Evolutionary conservation across 2,797 vertebrate genomes (phyloP).

Genomic region (Philypnodon macrostomus): DNA sequence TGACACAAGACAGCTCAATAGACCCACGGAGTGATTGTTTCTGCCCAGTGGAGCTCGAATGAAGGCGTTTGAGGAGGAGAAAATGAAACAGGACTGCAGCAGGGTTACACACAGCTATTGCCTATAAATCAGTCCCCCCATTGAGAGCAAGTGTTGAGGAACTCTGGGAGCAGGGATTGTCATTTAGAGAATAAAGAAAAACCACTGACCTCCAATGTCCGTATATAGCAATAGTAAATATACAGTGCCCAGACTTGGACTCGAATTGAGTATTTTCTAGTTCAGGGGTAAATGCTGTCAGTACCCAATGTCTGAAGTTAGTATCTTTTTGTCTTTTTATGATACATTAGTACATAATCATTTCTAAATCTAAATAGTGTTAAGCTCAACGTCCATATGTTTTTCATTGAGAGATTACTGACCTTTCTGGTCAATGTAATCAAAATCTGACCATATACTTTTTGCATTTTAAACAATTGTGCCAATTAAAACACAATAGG

Average conservation of each 20-base stretch:
- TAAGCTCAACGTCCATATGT: too few species aligned
- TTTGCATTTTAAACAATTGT: too few species aligned
- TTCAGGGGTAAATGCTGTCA: too few species aligned
- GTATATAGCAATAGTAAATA: not conserved
- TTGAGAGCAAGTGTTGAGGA: not conserved
- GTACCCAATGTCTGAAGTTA: too few species aligned
- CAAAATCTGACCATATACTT: too few species aligned
- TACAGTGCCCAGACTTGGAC: not conserved
- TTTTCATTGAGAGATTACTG: not conserved
- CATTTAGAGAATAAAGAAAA: not conserved
- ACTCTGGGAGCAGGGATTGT: not conserved
- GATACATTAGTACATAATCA: too few species aligned
- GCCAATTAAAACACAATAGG: too few species aligned
- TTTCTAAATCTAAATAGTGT: too few species aligned
- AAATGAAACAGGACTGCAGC: not conserved
- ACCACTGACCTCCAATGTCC: not conserved
- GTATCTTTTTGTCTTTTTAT: too few species aligned
- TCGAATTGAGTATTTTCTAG: not conserved
- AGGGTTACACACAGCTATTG: constrained; percentile 1
- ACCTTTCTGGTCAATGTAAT: too few species aligned
- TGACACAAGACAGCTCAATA: constrained; percentile 4
- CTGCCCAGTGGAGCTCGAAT: constrained; percentile 7
- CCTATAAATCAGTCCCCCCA: constrained; percentile 9
- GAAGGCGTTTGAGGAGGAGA: not conserved
- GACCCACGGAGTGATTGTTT: not conserved